Evolutionary conservation across 2,888 invertebrate genomes (phyloP).

Genomic region (Prenolepis imparis): DNA sequence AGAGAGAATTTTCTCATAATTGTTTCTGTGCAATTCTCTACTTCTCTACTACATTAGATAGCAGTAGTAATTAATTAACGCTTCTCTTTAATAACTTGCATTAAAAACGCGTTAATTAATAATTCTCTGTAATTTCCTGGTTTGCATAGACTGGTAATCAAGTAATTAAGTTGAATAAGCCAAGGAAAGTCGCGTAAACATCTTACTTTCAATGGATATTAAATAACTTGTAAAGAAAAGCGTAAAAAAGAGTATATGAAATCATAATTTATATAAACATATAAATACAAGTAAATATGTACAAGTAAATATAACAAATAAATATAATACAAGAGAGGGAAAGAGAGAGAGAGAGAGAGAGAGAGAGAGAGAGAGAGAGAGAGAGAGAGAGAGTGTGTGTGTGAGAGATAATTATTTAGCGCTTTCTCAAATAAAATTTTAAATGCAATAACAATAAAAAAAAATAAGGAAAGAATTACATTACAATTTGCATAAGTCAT

Average conservation of each 20-base stretch:
- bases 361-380: too few relatives aligned
- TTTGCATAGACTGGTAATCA: constrained; percentile 51
- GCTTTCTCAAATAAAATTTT: background rate
- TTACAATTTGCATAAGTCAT: background rate
- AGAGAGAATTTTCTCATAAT: constrained; percentile 50
- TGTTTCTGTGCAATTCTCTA: constrained; percentile 47
- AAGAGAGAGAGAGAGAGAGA: too few relatives aligned
- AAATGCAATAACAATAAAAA: background rate
- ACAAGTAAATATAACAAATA: background rate
- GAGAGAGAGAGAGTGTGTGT: too few relatives aligned
- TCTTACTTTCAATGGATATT: constrained; percentile 30
- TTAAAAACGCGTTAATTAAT: constrained; percentile 47
- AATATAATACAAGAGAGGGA: background rate
- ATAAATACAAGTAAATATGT: background rate
- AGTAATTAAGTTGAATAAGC: constrained; percentile 38
- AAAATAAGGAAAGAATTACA: background rate
- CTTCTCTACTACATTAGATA: constrained; percentile 35
- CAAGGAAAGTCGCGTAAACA: constrained; percentile 6
- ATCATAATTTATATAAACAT: background rate
- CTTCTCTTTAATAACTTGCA: constrained; percentile 27
- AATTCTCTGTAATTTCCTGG: constrained; percentile 48
- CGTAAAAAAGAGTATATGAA: background rate
- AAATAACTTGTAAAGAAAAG: background rate
- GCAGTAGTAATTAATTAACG: constrained; percentile 42
- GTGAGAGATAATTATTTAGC: background rate